Conservation (phyloP, 2,797 vertebrate genomes). For the Oreochromis grahami region DNA sequence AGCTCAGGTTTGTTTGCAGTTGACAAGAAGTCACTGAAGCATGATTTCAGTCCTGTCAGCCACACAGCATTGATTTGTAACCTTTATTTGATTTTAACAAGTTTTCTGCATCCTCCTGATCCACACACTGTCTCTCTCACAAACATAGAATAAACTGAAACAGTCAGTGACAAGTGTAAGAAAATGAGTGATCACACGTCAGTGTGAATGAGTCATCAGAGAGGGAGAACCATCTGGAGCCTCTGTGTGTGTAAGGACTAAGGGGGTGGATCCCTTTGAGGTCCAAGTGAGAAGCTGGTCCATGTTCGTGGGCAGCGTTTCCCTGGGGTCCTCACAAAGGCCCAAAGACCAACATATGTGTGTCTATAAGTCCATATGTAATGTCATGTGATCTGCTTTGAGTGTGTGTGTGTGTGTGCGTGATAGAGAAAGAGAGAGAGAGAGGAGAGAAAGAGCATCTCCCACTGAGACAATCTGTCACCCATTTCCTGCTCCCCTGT, state of each 20-base stretch:
- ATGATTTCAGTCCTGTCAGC: background rate
- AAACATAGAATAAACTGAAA: background rate
- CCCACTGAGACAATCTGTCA: slow-evolving; percentile 16
- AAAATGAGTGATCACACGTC: background rate
- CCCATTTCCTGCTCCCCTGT: background rate
- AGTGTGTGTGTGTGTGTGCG: background rate
- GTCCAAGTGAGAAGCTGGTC: background rate
- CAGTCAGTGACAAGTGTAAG: background rate
- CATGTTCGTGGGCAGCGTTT: background rate
- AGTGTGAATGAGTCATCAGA: background rate
- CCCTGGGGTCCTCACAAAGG: background rate
- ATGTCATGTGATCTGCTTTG: background rate
- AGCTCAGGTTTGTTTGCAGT: background rate
- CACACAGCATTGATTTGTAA: background rate
- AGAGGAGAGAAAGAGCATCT: background rate
- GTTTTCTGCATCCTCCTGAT: background rate
- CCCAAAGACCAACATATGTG: background rate
- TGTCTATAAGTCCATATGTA: background rate
- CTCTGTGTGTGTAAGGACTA: background rate
- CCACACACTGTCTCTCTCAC: background rate
- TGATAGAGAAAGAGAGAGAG: background rate
- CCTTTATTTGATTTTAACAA: background rate
- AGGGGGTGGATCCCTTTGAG: background rate
- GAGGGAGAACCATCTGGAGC: background rate
- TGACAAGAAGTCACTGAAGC: background rate